Conservation (phyloP, 2,113 vertebrate species). For the Rattus rattus region DNA sequence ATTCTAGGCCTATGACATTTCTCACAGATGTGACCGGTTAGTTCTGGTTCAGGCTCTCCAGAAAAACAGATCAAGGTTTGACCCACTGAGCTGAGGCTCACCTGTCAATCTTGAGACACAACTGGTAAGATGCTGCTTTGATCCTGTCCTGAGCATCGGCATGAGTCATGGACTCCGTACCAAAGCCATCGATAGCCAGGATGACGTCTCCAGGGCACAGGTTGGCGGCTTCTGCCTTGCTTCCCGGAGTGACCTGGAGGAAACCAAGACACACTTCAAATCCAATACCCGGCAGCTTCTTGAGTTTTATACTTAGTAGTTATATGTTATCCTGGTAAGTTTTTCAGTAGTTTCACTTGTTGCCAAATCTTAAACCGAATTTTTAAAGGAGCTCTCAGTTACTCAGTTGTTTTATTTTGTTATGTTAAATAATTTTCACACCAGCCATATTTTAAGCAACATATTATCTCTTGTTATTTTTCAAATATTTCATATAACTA, state of each 20-base stretch:
- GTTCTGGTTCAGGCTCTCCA: constrained; percentile 2
- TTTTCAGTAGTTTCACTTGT: not conserved
- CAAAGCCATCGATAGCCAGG: constrained; percentile 93
- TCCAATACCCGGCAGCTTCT: not conserved
- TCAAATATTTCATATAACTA: not conserved
- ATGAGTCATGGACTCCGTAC: constrained; percentile 94
- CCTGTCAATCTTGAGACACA: constrained; percentile 95
- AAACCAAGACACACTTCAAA: constrained; percentile 51
- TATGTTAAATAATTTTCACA: not conserved
- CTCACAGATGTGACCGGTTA: not conserved
- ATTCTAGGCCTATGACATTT: not conserved
- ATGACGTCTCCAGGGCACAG: constrained; percentile 95
- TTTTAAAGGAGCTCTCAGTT: not conserved
- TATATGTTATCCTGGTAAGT: not conserved
- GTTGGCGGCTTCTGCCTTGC: constrained; percentile 94
- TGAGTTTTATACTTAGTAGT: not conserved
- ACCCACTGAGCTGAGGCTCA: constrained; percentile 75
- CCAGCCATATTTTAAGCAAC: not conserved
- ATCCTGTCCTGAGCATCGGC: constrained; percentile 97
- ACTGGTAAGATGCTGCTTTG: constrained; percentile 91
- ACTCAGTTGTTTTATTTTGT: not conserved
- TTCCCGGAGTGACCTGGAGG: constrained; percentile 95
- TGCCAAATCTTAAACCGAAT: not conserved
- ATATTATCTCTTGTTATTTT: not conserved
- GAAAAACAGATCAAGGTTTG: constrained; percentile 60